Evolutionary conservation across 2,888 invertebrate species (phyloP).

Genomic region (Schizaphis graminum): DNA sequence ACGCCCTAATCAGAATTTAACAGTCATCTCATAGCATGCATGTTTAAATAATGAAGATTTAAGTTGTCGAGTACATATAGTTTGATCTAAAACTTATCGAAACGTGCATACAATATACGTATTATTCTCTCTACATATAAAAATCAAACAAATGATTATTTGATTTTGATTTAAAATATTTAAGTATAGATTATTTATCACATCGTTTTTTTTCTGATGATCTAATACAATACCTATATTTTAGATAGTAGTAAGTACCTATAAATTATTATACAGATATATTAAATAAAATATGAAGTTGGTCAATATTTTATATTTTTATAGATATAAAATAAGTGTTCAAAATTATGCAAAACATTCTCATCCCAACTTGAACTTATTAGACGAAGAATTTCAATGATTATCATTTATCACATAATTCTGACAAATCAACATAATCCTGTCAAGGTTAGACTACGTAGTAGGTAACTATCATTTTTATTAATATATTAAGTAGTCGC

Average conservation of each 20-base stretch:
- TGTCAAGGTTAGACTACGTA: neutral
- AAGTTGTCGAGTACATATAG: neutral
- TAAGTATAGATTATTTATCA: neutral
- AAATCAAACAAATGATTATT: neutral
- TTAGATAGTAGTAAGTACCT: no score
- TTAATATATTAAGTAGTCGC: neutral
- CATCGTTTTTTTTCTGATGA: neutral
- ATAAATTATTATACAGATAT: no score
- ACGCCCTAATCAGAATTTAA: no score
- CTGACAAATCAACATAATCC: neutral
- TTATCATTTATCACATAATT: neutral
- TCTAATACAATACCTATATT: no score
- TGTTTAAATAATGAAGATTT: neutral
- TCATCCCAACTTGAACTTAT: neutral
- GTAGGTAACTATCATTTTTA: neutral
- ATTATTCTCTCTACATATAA: neutral
- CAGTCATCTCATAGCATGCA: neutral
- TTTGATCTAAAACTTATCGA: neutral
- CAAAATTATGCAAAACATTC: neutral
- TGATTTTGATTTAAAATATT: neutral
- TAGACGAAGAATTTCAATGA: neutral
- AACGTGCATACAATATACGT: neutral
- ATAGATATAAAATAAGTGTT: neutral
- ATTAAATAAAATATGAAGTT: neutral
- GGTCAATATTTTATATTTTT: neutral